These are phyloP conservation scores for Epistrophella euchroma DNA, from an alignment of 2,888 invertebrate species.

Conservation along the genomic window DNA sequence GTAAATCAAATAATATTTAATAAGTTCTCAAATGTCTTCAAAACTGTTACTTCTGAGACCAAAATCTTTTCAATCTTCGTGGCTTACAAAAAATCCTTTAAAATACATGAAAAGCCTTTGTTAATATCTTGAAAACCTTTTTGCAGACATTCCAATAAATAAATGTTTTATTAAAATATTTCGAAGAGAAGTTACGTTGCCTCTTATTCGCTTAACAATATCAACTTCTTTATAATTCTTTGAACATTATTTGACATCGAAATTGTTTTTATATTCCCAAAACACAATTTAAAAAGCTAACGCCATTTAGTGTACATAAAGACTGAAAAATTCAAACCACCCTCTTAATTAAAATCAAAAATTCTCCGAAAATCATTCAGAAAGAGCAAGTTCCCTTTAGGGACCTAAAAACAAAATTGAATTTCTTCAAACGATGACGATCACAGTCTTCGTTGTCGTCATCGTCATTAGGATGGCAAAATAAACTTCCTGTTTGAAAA, in stretches of 20 bases:
- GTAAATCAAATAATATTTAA: no score
- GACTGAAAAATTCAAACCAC: background rate
- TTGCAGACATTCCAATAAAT: background rate
- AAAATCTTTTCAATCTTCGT: no score
- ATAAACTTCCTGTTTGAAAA: constrained; percentile 58
- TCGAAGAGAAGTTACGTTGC: background rate
- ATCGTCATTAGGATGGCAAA: constrained; percentile 3
- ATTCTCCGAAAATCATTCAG: constrained; percentile 32
- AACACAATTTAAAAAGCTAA: constrained; percentile 9
- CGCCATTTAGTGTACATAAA: background rate
- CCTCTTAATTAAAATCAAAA: constrained; percentile 63
- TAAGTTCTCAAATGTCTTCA: no score
- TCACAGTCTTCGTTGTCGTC: background rate
- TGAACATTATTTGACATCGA: background rate
- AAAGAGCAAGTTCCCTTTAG: constrained; percentile 27
- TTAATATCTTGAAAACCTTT: background rate
- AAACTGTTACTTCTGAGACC: no score
- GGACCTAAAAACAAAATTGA: constrained; percentile 54
- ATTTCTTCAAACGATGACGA: constrained; percentile 68
- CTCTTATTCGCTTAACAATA: background rate
- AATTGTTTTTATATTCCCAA: background rate
- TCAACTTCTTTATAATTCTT: background rate
- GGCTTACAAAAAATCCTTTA: no score
- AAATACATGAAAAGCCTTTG: background rate
- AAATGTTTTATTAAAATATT: background rate